Evolutionary conservation across 1,140 invertebrate genomes (phyloP), one percentile per base, ranked within the genome.

Genomic region (Drosophila suzukii): DNA sequence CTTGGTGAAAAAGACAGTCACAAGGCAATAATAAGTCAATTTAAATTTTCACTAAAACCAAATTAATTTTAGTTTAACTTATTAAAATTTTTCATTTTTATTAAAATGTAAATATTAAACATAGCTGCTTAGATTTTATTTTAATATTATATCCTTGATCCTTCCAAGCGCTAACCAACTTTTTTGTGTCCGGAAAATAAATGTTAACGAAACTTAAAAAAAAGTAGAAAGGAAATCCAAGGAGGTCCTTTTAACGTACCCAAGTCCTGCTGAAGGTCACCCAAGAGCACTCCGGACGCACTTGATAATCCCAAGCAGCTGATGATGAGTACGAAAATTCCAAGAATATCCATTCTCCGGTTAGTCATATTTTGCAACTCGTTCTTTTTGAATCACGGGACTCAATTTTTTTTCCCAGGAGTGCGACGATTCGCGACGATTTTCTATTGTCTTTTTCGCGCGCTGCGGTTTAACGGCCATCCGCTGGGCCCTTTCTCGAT

Each of bases 401-500:
- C 47, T 36, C 51, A 30, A n/a, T 75, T 71, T 34, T 41, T 34
- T 38, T 60, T 39, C 30, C 27, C 5, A 44, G 60, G 39, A 55
- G 60, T n/a, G 17, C 38, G 17, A n/a, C 38, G 36, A 43, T 50
- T 41, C 47, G 57, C 50, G 56, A 7, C 30, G 46, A 51, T 50
- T 41, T 68, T 49, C 13, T 57, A 65, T 73, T 54, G 39, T 58
- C 32, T 76, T 60, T 39, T 44, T 59, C 1, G 58, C 71, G 32
- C 53, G 51, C 47, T 81, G 53, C 60, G 66, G 30, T 54, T 67
- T 78, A 56, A 73, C 79, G 84, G 81, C 84, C 81, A 73, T 43
- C 60, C 84, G 74, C 61, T 74, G 61, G 84, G 84, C 84, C 80
- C 72, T 60, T 71, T 62, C 70, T 54, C 60, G 56, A 41, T 78